These are phyloP conservation scores for Epinotia nisella DNA, from an alignment of 2,888 invertebrate species.

Conservation along the genomic window DNA sequence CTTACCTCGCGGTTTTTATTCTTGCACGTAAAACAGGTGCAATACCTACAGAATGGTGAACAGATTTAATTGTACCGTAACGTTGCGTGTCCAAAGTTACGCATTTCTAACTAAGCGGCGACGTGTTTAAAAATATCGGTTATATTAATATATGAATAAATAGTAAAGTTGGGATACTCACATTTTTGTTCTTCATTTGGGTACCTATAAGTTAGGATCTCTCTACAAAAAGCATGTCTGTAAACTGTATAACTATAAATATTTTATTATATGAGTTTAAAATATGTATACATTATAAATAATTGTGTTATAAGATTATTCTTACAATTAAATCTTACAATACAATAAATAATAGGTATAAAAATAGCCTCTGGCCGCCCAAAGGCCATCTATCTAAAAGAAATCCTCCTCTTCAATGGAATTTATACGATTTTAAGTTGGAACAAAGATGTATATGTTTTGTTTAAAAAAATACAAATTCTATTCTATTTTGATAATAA, in stretches of 20 bases:
- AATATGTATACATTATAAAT: conserved; percentile 2
- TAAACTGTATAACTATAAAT: neutral
- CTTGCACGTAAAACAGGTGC: neutral
- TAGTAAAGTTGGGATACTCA: neutral
- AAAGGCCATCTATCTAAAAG: too few relatives aligned
- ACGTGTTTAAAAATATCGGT: neutral
- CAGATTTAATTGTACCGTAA: neutral
- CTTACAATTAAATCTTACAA: neutral
- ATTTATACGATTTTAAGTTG: too few relatives aligned
- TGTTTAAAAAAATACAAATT: too few relatives aligned
- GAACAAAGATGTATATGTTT: too few relatives aligned
- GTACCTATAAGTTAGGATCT: neutral
- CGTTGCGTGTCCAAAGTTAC: neutral
- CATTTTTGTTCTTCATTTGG: neutral
- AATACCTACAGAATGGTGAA: neutral
- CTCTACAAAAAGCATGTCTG: neutral
- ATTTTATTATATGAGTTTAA: conserved; percentile 2
- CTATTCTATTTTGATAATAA: too few relatives aligned
- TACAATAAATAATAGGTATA: neutral
- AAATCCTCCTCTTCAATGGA: too few relatives aligned
- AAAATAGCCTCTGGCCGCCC: neutral
- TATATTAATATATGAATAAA: neutral
- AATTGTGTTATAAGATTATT: neutral
- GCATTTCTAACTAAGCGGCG: neutral
- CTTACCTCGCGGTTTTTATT: neutral